Percentiles rank a stretch among this genome's conserved stretches.
Evolutionary conservation across 2,797 vertebrate genomes (phyloP).

Genomic region (Pterois miles): DNA sequence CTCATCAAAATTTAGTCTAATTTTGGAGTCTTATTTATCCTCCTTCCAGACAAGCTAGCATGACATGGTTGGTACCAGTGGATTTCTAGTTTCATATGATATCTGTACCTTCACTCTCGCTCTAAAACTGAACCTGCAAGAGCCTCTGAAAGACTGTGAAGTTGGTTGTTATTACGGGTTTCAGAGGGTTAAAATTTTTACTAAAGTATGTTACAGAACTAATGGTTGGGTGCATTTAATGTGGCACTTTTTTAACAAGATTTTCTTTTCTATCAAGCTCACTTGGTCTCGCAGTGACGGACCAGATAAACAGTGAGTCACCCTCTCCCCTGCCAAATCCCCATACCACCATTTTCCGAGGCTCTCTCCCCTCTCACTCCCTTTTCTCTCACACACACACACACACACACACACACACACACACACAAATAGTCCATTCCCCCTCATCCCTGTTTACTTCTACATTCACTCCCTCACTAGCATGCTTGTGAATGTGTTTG

Average conservation of each 20-base stretch:
- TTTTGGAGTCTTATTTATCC: no score
- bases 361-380: constrained; percentile 39
- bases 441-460: constrained; percentile 1
- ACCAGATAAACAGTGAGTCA: constrained; percentile 85
- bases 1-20: no score
- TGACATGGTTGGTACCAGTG: no score
- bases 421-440: background rate
- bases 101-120: no score
- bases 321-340: constrained; percentile 76
- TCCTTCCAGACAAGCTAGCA: no score
- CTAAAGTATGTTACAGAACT: background rate
- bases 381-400: background rate
- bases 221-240: background rate
- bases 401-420: background rate
- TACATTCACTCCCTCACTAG: background rate
- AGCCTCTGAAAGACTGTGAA: no score
- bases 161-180: no score
- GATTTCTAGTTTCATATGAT: no score
- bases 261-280: constrained; percentile 46
- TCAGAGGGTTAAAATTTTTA: no score
- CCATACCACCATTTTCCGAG: constrained; percentile 82
- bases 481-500: constrained; percentile 10
- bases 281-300: constrained; percentile 76
- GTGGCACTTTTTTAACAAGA: constrained; percentile 7
- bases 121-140: no score